phyloP scores from a whole-genome alignment of 1,140 invertebrate genomes.

The Octopus bimaculoides region DNA sequence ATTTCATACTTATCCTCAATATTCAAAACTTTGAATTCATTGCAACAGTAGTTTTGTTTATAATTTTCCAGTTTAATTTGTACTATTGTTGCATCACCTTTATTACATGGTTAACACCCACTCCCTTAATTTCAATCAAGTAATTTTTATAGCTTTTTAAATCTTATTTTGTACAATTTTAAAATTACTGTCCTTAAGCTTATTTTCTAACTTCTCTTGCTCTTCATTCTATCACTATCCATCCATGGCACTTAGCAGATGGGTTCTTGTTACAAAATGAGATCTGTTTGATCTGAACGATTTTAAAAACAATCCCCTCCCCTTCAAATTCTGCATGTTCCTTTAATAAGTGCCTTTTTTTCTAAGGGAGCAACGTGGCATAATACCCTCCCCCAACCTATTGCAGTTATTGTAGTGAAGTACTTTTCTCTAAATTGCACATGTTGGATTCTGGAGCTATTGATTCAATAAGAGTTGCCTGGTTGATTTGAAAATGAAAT shows the following conservation, averaged over 20 bases:
- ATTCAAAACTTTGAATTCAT: neutral
- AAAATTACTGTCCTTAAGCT: no score
- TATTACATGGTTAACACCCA: neutral
- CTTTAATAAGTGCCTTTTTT: slow-evolving; percentile 1
- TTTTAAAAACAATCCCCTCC: neutral
- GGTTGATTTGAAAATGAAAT: no score
- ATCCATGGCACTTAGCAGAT: slow-evolving; percentile 1
- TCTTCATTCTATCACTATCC: neutral
- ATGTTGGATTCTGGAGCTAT: no score
- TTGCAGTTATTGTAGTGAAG: no score
- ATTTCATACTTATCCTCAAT: neutral
- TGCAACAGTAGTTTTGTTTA: neutral
- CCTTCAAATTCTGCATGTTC: neutral
- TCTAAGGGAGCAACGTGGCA: slow-evolving; percentile 8
- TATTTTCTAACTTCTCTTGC: neutral
- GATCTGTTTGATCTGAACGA: no score
- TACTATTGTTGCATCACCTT: neutral
- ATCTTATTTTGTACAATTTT: neutral
- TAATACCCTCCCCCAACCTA: neutral
- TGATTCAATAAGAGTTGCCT: no score
- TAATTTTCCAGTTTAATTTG: neutral
- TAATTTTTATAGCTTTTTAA: neutral
- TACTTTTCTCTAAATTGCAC: no score
- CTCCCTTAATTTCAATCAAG: neutral
- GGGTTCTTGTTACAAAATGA: neutral